phyloP scores from a whole-genome alignment of 1,140 invertebrate genomes.

The Caenorhabditis remanei region DNA sequence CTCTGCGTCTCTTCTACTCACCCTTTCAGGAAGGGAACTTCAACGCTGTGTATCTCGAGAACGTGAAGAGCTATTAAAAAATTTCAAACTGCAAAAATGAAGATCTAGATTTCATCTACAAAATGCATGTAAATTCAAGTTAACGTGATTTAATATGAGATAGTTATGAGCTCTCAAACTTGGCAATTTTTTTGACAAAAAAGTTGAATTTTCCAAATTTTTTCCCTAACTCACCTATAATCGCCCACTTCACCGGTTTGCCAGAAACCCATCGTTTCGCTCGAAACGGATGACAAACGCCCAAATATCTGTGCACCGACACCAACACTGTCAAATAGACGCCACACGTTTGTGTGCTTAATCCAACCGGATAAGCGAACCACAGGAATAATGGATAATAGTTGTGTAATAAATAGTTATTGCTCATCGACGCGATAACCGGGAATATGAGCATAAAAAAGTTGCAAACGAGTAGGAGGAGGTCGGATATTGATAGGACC shows the following conservation, averaged over 20 bases:
- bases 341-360: constrained; percentile 76
- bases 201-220: too few relatives aligned
- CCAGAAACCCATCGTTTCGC: constrained; percentile 77
- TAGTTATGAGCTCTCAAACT: too few relatives aligned
- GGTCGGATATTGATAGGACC: constrained; percentile 69
- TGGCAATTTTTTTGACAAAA: too few relatives aligned
- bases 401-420: constrained; percentile 75
- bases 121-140: too few relatives aligned
- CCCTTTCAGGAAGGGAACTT: neutral
- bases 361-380: constrained; percentile 75
- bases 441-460: constrained; percentile 77
- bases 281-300: constrained; percentile 74
- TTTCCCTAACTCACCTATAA: constrained; percentile 60
- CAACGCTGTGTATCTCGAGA: too few relatives aligned
- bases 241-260: constrained; percentile 73
- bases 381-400: constrained; percentile 72
- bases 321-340: constrained; percentile 77
- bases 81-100: too few relatives aligned
- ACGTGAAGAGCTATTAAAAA: too few relatives aligned
- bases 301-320: constrained; percentile 70
- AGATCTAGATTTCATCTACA: too few relatives aligned
- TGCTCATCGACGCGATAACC: constrained; percentile 74
- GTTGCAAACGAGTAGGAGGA: constrained; percentile 74
- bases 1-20: too few relatives aligned
- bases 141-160: too few relatives aligned